These are phyloP conservation scores for Batillaria attramentaria DNA, from an alignment of 1,140 invertebrate species.

Conservation along the genomic window DNA sequence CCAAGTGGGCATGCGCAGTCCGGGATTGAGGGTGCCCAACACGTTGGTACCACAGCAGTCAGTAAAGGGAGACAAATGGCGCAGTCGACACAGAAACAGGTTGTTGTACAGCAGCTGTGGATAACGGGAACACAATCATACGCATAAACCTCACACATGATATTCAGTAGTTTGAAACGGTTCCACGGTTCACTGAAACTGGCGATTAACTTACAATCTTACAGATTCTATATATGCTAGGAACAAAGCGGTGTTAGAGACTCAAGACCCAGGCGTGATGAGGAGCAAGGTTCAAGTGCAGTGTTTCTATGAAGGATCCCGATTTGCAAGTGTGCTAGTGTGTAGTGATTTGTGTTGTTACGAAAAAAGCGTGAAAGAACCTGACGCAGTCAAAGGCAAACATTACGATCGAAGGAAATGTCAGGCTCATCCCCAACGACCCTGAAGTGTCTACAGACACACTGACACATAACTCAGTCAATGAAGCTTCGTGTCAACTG, in stretches of 20 bases:
- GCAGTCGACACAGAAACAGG: slow-evolving; percentile 47
- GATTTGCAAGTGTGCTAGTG: too few relatives aligned
- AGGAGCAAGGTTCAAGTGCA: too few relatives aligned
- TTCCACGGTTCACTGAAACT: not conserved
- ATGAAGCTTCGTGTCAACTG: too few relatives aligned
- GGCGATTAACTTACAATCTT: not conserved
- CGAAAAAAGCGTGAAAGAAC: too few relatives aligned
- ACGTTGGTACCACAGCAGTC: slow-evolving; percentile 19
- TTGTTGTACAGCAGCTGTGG: slow-evolving; percentile 43
- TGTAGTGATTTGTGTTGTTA: too few relatives aligned
- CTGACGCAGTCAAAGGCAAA: not conserved
- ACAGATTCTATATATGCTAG: not conserved
- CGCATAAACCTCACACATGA: not conserved
- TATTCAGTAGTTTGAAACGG: not conserved
- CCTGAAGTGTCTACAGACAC: too few relatives aligned
- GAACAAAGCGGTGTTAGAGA: not conserved
- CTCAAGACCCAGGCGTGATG: too few relatives aligned
- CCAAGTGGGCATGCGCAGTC: slow-evolving; percentile 32
- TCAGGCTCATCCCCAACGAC: too few relatives aligned
- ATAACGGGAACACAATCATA: not conserved
- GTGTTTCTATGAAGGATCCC: too few relatives aligned
- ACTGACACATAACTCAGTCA: too few relatives aligned
- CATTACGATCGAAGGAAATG: not conserved
- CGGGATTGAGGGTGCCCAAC: slow-evolving; percentile 20
- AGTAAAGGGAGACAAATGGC: slow-evolving; percentile 20